Base-by-base conservation (phyloP, 2,797 vertebrate genomes). In the Columba guinea region DNA sequence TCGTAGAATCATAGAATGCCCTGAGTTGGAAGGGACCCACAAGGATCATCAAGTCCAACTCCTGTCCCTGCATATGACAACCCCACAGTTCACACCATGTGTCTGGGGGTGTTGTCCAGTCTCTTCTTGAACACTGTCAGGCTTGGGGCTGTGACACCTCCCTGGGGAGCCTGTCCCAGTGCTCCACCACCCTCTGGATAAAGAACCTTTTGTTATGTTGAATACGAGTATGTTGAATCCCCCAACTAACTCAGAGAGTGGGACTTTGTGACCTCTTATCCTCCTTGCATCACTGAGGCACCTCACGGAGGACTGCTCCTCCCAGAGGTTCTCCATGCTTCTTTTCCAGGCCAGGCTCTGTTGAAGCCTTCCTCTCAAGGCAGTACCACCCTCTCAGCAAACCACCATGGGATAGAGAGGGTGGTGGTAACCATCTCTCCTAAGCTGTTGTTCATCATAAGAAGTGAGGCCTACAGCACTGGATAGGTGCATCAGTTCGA, bases 401-500 rank as follows among this genome's bases (percentile, higher is more conserved):
- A 39, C 56, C 1, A 0, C 70, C 20, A 26, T 2, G 15, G 46
- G 37, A 49, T 7, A 68, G 37, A 39, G 30, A 58, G 15, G 7
- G 41, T 28, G 41, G 32, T 76, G 49, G 56, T 10, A 73, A 82
- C 46, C 71, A 46, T 32, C 44, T 62, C 56, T 58, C n/a, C 49
- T 58, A n/a, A 82, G 60, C 32, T 60, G 71, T 7, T 80, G 15
- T 11, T 82, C 35, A 27, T 58, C 46, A 0, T 56, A 53, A 90
- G n/a, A 80, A 69, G 23, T 5, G 67, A 93, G 63, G 76, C 49
- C 37, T 69, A 46, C 35, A 34, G 60, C 60, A 74, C 27, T 71
- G 16, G 46, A 88, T 48, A 37, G 6, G 39, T 6, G 30, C 1
- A 0, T 46, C 32, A 37, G 41, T 24, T 88, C 1, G 1, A 24